Conservation (phyloP, 2,888 invertebrate genomes). For the Volucella bombylans region DNA sequence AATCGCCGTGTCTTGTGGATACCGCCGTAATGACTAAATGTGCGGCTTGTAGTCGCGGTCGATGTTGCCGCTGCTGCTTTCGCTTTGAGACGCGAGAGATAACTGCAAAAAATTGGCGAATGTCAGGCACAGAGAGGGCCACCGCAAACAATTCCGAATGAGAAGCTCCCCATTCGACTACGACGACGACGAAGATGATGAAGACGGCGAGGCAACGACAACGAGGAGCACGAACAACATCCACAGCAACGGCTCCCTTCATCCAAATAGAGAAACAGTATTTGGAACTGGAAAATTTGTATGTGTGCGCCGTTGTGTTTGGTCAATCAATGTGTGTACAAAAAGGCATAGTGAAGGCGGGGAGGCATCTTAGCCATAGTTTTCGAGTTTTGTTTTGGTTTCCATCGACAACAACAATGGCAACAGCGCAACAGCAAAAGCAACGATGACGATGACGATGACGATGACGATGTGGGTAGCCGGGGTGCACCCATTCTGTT, state of each 20-base stretch:
- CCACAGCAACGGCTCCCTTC: constrained; percentile 26
- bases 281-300: constrained; percentile 32
- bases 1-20: constrained; percentile 58
- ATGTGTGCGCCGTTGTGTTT: constrained; percentile 22
- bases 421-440: too few species aligned
- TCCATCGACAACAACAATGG: constrained; percentile 3
- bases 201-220: constrained; percentile 27
- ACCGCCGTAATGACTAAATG: constrained; percentile 75
- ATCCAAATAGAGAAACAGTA: constrained; percentile 34
- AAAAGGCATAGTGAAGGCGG: background rate
- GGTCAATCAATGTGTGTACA: constrained; percentile 5
- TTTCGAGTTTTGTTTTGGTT: constrained; percentile 70
- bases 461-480: constrained; percentile 50
- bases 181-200: constrained; percentile 28
- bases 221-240: constrained; percentile 13
- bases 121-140: constrained; percentile 74
- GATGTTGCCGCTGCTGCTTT: constrained; percentile 75
- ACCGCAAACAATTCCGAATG: constrained; percentile 69
- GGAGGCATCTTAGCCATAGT: constrained; percentile 39
- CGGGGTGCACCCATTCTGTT: constrained; percentile 4
- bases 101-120: constrained; percentile 78
- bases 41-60: constrained; percentile 38
- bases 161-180: constrained; percentile 66
- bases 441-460: constrained; percentile 2
- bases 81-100: constrained; percentile 80